phyloP scores from a whole-genome alignment of 1,140 invertebrate species.

The Neotoxoptera formosana region DNA sequence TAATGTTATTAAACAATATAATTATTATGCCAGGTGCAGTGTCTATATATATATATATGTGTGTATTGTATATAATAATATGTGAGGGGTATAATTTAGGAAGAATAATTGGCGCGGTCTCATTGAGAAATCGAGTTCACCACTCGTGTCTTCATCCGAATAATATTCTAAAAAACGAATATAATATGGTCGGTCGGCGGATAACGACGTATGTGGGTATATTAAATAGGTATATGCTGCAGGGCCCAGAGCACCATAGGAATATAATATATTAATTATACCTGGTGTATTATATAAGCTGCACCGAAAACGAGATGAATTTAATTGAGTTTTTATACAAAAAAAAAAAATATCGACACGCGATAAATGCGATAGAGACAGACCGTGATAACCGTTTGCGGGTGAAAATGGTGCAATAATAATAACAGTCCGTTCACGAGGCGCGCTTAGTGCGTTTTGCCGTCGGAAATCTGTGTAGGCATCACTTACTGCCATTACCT shows the following conservation, averaged over 20 bases:
- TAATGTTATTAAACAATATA: background rate
- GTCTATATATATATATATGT: background rate
- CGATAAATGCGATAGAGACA: background rate
- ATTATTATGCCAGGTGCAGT: background rate
- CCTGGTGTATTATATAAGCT: background rate
- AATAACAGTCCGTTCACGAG: background rate
- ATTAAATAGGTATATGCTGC: background rate
- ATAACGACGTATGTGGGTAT: background rate
- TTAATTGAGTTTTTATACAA: background rate
- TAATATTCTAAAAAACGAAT: background rate
- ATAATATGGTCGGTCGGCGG: background rate
- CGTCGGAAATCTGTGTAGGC: background rate
- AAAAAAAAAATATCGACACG: slow-evolving; percentile 9
- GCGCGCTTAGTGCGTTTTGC: background rate
- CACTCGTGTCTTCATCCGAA: background rate
- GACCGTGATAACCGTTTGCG: background rate
- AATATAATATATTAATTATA: background rate
- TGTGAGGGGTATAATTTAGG: background rate
- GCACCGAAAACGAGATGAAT: background rate
- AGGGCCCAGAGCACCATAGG: no score
- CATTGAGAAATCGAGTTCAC: slow-evolving; percentile 3
- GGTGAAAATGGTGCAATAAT: background rate
- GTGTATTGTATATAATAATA: background rate
- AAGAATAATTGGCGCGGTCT: background rate
- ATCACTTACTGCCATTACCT: no score